Conservation (phyloP, 1,140 invertebrate species). For the Micrasema longulum region DNA sequence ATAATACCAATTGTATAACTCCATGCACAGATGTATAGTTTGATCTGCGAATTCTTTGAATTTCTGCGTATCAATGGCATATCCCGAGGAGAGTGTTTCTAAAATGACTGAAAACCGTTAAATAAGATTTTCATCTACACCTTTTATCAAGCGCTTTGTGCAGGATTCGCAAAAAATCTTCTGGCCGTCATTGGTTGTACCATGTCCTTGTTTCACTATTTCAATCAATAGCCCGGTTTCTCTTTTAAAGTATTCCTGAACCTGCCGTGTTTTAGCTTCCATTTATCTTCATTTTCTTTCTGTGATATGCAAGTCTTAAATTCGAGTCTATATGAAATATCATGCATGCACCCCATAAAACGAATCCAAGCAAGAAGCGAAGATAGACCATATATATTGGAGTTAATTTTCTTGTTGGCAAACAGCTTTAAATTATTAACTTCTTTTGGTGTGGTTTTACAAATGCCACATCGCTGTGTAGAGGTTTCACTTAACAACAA, state of each 20-base stretch:
- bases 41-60: slow-evolving; percentile 49
- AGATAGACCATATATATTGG: too few species aligned
- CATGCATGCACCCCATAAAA: too few species aligned
- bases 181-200: slow-evolving; percentile 56
- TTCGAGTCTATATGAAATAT: too few species aligned
- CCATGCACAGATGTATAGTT: neutral
- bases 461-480: too few species aligned
- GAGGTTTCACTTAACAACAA: too few species aligned
- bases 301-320: too few species aligned
- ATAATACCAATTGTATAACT: slow-evolving; percentile 7
- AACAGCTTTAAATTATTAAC: too few species aligned
- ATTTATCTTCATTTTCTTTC: too few species aligned
- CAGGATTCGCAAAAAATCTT: slow-evolving; percentile 55
- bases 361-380: too few species aligned
- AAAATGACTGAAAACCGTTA: slow-evolving; percentile 55
- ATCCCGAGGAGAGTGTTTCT: slow-evolving; percentile 53
- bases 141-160: slow-evolving; percentile 54
- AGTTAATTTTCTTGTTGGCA: too few species aligned
- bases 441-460: too few species aligned
- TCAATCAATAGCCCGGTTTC: slow-evolving; percentile 52
- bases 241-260: neutral
- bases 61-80: slow-evolving; percentile 45
- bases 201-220: slow-evolving; percentile 48
- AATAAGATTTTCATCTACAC: slow-evolving; percentile 52
- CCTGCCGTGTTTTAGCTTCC: neutral